These are phyloP conservation scores for Cyprinodon brontotheroides DNA, from an alignment of 2,113 vertebrate species.

Conservation along the genomic window DNA sequence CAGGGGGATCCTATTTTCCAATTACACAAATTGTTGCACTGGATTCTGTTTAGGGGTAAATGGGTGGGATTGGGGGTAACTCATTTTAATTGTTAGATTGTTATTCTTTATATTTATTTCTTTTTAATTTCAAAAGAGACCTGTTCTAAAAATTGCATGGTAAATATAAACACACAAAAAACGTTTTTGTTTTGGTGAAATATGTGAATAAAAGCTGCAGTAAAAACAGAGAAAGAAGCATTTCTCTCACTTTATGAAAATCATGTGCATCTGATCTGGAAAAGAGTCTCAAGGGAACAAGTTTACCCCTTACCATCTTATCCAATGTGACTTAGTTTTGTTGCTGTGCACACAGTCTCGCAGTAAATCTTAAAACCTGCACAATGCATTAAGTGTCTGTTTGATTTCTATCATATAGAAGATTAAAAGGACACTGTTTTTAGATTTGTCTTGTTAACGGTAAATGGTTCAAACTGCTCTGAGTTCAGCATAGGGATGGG, in stretches of 20 bases:
- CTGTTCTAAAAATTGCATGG: too few relatives aligned
- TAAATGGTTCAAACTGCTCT: constrained; percentile 45
- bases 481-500: constrained; percentile 11
- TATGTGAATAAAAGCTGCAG: constrained; percentile 16
- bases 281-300: constrained; percentile 39
- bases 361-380: background rate
- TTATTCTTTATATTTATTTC: background rate
- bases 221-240: constrained; percentile 37
- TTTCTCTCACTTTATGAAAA: constrained; percentile 58
- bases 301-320: background rate
- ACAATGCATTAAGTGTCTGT: background rate
- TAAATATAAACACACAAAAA: too few relatives aligned
- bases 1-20: too few relatives aligned
- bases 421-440: constrained; percentile 22
- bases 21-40: too few relatives aligned
- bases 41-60: too few relatives aligned
- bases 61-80: too few relatives aligned
- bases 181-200: background rate
- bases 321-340: constrained; percentile 7
- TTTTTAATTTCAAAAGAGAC: background rate
- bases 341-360: constrained; percentile 8
- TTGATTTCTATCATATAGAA: background rate
- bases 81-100: background rate
- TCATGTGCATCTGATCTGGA: constrained; percentile 68
- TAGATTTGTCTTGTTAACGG: constrained; percentile 3